Conservation (phyloP, 2,113 vertebrate genomes). For the Anser cygnoides region DNA sequence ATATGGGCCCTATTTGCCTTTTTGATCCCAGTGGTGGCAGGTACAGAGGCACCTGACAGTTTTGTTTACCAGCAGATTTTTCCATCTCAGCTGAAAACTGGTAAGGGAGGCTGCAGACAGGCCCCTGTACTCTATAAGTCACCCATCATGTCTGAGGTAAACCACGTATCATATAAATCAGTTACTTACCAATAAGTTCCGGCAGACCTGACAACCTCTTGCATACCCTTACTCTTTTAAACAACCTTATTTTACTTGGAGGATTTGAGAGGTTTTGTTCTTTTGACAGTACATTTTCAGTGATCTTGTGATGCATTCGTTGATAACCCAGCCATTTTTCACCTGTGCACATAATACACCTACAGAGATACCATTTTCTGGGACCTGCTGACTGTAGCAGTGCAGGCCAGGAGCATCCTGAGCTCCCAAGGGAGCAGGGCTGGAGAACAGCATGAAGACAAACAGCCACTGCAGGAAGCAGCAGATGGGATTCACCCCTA, state of each 20-base stretch:
- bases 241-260: neutral
- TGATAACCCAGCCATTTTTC: neutral
- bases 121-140: neutral
- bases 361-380: fast-evolving
- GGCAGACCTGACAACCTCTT: neutral
- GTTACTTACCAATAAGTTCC: neutral
- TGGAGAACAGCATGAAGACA: neutral
- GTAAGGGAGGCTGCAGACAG: neutral
- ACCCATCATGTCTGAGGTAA: neutral
- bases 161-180: neutral
- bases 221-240: neutral
- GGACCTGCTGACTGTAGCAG: neutral
- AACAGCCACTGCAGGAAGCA: neutral
- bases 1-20: neutral
- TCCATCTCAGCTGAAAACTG: neutral
- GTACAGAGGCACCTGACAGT: neutral
- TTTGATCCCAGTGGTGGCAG: neutral
- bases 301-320: neutral
- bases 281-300: neutral
- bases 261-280: neutral
- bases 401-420: neutral
- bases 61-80: neutral
- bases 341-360: neutral
- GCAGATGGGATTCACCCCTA: neutral
- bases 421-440: neutral